phyloP scores from a whole-genome alignment of 2,797 vertebrate genomes.

The Myotis pilosus region DNA sequence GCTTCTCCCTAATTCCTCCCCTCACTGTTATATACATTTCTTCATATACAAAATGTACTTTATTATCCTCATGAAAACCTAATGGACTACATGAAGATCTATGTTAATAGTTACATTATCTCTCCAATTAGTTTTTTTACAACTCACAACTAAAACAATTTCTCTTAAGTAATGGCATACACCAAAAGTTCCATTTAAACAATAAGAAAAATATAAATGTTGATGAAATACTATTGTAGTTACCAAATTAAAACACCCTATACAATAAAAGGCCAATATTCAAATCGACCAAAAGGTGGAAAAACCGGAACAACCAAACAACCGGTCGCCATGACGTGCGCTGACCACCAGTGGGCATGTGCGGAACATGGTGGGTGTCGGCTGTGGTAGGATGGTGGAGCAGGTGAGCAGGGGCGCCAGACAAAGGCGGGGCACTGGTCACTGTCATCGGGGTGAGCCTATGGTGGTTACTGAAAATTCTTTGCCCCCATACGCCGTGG shows the following conservation, averaged over 20 bases:
- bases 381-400: no score
- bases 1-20: background rate
- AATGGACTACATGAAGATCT: conserved; percentile 8
- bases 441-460: no score
- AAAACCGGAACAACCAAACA: no score
- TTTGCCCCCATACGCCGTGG: no score
- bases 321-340: no score
- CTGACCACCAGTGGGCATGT: no score
- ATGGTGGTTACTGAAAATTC: no score
- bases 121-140: background rate
- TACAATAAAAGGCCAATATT: no score
- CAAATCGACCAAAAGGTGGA: no score
- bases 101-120: background rate
- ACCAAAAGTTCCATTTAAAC: background rate
- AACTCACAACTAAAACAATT: background rate
- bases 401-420: no score
- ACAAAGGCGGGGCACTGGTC: no score
- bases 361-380: no score
- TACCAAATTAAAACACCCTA: background rate
- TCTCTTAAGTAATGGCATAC: background rate
- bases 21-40: conserved; percentile 20
- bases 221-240: background rate
- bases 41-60: conserved; percentile 11
- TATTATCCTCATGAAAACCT: conserved; percentile 38
- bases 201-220: background rate